phyloP scores from a whole-genome alignment of 2,797 vertebrate genomes.

The Lepilemur septentrionalis region DNA sequence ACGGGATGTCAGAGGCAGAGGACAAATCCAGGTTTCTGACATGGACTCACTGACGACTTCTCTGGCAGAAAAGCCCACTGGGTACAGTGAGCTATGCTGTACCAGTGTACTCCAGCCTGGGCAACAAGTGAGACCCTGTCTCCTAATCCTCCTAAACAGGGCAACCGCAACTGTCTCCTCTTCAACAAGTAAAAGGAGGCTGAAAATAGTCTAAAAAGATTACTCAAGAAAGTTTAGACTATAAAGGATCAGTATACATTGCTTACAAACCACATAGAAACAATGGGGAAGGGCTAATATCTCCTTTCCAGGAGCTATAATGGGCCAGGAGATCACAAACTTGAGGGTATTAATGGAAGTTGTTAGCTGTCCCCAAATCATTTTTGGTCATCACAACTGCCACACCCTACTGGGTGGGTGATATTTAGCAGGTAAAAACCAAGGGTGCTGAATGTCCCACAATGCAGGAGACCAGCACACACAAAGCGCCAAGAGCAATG shows the following conservation, averaged over 20 bases:
- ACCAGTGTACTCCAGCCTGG: not conserved
- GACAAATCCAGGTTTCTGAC: not conserved
- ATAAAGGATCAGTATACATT: fast-evolving
- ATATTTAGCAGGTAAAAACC: not conserved
- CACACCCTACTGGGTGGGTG: too few species aligned
- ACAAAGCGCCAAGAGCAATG: not conserved
- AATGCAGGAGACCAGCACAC: not conserved
- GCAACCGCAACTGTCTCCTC: not conserved
- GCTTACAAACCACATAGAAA: not conserved
- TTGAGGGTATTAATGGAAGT: not conserved
- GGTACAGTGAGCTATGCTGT: not conserved
- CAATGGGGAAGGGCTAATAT: not conserved
- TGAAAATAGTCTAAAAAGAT: not conserved
- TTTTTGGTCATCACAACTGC: too few species aligned
- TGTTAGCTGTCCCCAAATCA: not conserved
- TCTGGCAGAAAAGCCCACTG: not conserved
- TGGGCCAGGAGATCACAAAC: not conserved
- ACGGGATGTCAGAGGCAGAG: not conserved
- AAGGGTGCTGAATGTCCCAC: not conserved
- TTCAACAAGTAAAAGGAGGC: not conserved
- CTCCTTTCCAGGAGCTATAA: not conserved
- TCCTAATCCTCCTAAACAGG: not conserved
- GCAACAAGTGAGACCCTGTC: not conserved
- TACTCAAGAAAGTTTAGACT: not conserved
- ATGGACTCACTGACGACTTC: not conserved